These are phyloP conservation scores for Polydrusus pterygomalis DNA, from an alignment of 2,888 invertebrate genomes.

Conservation along the genomic window DNA sequence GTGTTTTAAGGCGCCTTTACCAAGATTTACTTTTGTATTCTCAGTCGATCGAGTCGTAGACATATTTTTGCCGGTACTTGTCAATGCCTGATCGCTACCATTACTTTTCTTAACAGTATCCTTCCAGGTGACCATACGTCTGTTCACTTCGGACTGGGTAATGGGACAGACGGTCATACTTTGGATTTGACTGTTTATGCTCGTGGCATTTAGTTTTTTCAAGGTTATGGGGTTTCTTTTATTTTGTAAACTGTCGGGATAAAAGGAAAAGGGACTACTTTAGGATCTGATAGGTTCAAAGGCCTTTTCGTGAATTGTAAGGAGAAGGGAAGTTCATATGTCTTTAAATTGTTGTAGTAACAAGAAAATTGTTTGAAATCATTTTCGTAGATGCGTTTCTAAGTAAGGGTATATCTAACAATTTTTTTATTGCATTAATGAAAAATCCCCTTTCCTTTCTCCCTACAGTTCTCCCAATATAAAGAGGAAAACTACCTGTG, in stretches of 20 bases:
- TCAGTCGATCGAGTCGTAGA: too few species aligned
- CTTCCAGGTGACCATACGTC: conserved; percentile 66
- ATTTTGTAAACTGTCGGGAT: conserved; percentile 61
- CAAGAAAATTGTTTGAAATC: too few species aligned
- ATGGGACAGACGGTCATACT: conserved; percentile 68
- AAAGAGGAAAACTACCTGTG: not conserved
- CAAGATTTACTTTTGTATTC: too few species aligned
- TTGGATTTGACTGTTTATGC: conserved; percentile 66
- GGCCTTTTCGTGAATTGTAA: conserved; percentile 56
- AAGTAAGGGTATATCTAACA: too few species aligned
- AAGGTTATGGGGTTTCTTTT: conserved; percentile 58
- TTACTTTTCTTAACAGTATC: conserved; percentile 56
- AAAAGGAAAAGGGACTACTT: conserved; percentile 64
- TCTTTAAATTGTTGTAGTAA: too few species aligned
- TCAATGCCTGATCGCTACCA: not conserved
- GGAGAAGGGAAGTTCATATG: conserved; percentile 63
- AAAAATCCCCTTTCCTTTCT: conserved; percentile 67
- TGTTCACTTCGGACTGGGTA: conserved; percentile 44
- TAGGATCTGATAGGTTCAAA: conserved; percentile 28
- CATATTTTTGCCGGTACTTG: too few species aligned
- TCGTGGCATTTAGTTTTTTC: conserved; percentile 68
- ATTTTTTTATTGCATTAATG: not conserved
- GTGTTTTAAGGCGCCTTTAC: not conserved
- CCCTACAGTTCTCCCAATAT: conserved; percentile 61
- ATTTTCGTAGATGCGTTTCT: too few species aligned